Evolutionary conservation across 2,888 invertebrate genomes (phyloP), one percentile per base, ranked within the genome.

Genomic region (Pristionchus entomophagus): DNA sequence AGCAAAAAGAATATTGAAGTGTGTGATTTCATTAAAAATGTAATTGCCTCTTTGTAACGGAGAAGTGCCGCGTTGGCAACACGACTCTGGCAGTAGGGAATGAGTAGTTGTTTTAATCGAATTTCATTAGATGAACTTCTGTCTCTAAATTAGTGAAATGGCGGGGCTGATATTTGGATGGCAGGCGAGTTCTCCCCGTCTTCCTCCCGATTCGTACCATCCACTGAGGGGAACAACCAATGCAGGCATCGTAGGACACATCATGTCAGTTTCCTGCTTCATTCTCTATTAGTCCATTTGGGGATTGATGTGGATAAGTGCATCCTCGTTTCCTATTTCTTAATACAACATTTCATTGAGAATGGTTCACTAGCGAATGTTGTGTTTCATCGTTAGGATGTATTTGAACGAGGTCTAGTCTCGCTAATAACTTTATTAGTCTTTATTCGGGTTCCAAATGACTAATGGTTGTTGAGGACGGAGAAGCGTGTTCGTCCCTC

Each of bases 171-270:
- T 5, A 78, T 26, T 51, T 14, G 26, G 19, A 22, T 51, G 2
- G 0, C 56, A 59, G 82, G 82, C 59, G 26, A 82, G 49, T 65
- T 84, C 83, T 19, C 19, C 65, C 26, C 82, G 56, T 82, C 59
- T 82, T 51, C 56, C 82, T 38, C 82, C 83, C 45, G 83, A 84
- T 49, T 84, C 83, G 22, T 84, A 29, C 49, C 80, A 53, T 80
- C 49, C 53, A 17, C 29, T 32, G 83, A 65, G 38, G 17, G 38
- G 29, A 35, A 32, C n/a, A 12, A 5, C 65, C 26, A 84, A 84
- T 38, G 49, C 32, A 2, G 62, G 83, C 41, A 84, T 84, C 65
- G 65, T 84, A 29, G 83, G 83, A 26, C 45, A 84, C 22, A 84
- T 84, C 29, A 41, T 84, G 83, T 84, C 19, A 26, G 83, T 32